Evolutionary conservation across 2,888 invertebrate species (phyloP).

Genomic region (Salticus scenicus): DNA sequence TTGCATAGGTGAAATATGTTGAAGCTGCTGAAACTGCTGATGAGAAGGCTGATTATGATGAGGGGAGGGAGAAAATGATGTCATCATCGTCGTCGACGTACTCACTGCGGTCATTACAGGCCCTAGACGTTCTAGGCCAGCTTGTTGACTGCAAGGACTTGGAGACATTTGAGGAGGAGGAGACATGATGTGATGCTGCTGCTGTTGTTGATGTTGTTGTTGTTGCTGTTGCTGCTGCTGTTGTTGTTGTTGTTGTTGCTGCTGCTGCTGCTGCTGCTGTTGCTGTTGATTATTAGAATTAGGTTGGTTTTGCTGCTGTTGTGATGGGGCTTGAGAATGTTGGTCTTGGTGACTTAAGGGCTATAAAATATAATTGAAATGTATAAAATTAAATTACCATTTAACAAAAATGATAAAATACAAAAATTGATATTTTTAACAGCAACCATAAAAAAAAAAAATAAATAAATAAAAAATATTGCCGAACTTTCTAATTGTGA

Average conservation of each 20-base stretch:
- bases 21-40: conserved; percentile 26
- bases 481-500: too few species aligned
- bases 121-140: conserved; percentile 10
- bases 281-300: conserved; percentile 33
- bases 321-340: conserved; percentile 12
- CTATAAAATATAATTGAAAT: conserved; percentile 1
- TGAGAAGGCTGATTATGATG: conserved; percentile 45
- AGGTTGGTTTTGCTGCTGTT: not conserved
- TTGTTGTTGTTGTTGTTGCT: conserved; percentile 41
- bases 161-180: conserved; percentile 59
- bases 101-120: conserved; percentile 52
- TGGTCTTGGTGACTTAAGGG: conserved; percentile 56
- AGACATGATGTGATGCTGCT: conserved; percentile 50
- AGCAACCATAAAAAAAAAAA: too few species aligned
- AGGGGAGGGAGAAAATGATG: conserved; percentile 27
- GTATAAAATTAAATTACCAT: too few species aligned
- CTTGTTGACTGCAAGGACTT: conserved; percentile 37
- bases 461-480: too few species aligned
- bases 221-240: conserved; percentile 27
- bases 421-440: too few species aligned
- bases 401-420: too few species aligned
- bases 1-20: conserved; percentile 2
- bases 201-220: conserved; percentile 23
- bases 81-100: conserved; percentile 49
- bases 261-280: conserved; percentile 29